These are phyloP conservation scores for Pissodes strobi DNA, from an alignment of 1,140 invertebrate genomes.

Conservation along the genomic window DNA sequence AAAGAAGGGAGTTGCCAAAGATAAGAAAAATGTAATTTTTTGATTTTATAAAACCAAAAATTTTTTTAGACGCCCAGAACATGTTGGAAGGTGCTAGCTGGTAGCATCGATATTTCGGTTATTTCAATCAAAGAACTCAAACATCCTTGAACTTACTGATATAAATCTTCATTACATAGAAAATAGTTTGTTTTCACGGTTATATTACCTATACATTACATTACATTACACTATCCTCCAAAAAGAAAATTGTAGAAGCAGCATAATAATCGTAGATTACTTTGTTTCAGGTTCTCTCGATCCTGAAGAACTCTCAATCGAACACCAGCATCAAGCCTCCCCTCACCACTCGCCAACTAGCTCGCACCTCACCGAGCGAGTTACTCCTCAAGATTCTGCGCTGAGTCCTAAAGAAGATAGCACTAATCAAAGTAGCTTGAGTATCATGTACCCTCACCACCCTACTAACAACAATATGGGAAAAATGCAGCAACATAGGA, in stretches of 20 bases:
- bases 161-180: no score
- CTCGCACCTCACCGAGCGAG: conserved; percentile 53
- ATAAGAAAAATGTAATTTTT: no score
- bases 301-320: conserved; percentile 75
- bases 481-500: conserved; percentile 54
- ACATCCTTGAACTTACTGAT: no score
- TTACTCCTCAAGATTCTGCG: conserved; percentile 55
- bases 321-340: conserved; percentile 57
- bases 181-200: background rate
- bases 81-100: no score
- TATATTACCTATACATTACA: no score
- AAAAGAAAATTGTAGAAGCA: no score
- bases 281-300: conserved; percentile 73
- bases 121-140: no score
- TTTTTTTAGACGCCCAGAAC: no score
- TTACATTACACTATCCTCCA: no score
- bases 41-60: no score
- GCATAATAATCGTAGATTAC: background rate
- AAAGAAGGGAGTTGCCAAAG: no score
- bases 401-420: conserved; percentile 72
- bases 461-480: conserved; percentile 55
- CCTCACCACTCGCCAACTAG: conserved; percentile 48
- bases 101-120: no score
- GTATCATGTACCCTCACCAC: conserved; percentile 62
- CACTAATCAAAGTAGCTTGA: conserved; percentile 66